Evolutionary conservation across 2,113 vertebrate species (phyloP).

Genomic region (Centrocercus urophasianus): DNA sequence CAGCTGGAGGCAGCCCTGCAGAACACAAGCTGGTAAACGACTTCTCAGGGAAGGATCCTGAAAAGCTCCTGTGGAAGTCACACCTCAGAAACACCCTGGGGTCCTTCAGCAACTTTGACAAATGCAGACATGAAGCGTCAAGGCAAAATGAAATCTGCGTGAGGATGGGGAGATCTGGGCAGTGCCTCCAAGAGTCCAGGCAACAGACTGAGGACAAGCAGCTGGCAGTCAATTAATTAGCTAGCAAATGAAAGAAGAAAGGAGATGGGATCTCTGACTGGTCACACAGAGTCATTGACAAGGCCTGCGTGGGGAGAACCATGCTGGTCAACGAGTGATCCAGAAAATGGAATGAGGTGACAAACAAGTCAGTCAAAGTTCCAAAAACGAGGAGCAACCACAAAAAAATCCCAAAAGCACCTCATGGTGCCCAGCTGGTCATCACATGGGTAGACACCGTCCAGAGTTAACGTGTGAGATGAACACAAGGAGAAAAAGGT

Average conservation of each 20-base stretch:
- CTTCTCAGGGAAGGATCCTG: background rate
- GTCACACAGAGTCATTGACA: background rate
- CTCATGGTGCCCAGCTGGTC: background rate
- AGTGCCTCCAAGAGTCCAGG: background rate
- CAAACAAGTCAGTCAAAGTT: background rate
- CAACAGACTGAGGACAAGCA: background rate
- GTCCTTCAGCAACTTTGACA: background rate
- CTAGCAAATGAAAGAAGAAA: background rate
- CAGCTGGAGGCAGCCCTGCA: background rate
- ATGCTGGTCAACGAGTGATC: rapidly evolving
- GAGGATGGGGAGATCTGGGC: background rate
- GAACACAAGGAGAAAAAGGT: background rate
- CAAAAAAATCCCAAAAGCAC: background rate
- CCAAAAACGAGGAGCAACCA: background rate
- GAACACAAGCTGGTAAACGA: background rate
- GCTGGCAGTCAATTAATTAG: background rate
- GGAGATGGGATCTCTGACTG: background rate
- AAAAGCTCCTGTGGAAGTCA: too few species aligned
- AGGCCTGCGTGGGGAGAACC: background rate
- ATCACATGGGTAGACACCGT: background rate
- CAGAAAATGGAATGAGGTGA: rapidly evolving
- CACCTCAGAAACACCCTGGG: background rate
- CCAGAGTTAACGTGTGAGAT: background rate
- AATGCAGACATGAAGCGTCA: background rate
- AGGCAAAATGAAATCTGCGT: background rate